Conservation (phyloP, 2,113 vertebrate species). For the Scopus umbretta region DNA sequence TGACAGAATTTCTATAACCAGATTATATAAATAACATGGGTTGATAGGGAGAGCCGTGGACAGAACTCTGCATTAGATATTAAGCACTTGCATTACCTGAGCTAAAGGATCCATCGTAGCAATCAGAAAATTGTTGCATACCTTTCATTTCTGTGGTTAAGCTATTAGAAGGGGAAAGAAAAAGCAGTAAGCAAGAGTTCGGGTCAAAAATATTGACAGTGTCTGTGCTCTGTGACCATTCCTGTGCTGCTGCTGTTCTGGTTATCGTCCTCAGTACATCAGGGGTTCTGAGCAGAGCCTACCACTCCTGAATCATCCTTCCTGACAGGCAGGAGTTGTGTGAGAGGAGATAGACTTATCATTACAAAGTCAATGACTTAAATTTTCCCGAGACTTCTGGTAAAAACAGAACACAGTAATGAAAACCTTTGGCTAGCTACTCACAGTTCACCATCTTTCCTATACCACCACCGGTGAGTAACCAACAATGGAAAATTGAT, state of each 20-base stretch:
- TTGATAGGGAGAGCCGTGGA: not conserved
- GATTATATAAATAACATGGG: not conserved
- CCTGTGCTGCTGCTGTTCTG: not conserved
- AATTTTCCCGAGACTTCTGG: not conserved
- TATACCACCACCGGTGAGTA: not conserved
- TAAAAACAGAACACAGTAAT: not conserved
- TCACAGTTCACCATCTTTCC: not conserved
- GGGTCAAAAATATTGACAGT: not conserved
- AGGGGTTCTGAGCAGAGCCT: not conserved
- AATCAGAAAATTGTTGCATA: not conserved
- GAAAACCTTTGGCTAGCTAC: not conserved
- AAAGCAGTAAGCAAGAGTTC: not conserved
- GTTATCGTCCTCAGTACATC: not conserved
- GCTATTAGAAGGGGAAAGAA: not conserved
- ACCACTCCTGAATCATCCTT: not conserved
- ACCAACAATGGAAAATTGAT: not conserved
- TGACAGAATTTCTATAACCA: conserved; percentile 7
- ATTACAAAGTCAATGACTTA: not conserved
- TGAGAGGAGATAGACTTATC: not conserved
- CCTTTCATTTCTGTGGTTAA: not conserved
- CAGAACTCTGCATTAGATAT: not conserved
- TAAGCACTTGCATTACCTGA: not conserved
- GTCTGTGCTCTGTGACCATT: not conserved
- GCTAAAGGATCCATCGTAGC: not conserved
- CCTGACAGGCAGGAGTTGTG: not conserved